Conservation (phyloP, 2,113 vertebrate genomes). For the Microtus pennsylvanicus region DNA sequence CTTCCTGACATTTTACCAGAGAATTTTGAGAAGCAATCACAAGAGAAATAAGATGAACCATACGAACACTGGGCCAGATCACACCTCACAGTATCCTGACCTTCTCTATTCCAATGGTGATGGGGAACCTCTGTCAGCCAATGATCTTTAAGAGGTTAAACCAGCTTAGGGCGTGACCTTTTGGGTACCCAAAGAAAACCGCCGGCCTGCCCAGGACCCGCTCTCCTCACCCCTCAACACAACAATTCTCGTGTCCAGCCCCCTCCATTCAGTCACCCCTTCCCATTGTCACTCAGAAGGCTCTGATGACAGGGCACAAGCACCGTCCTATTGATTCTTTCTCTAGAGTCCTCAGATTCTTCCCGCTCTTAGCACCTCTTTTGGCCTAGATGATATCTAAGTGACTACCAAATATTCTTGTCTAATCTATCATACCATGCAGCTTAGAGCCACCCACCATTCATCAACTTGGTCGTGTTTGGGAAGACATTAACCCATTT, state of each 20-base stretch:
- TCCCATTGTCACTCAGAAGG: neutral
- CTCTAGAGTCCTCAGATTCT: neutral
- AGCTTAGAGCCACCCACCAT: neutral
- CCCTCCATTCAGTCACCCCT: neutral
- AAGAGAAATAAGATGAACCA: neutral
- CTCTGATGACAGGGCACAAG: neutral
- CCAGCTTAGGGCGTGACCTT: too few relatives aligned
- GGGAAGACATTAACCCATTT: neutral
- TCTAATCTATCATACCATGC: neutral
- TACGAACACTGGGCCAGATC: neutral
- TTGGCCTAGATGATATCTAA: neutral
- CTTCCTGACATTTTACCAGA: neutral
- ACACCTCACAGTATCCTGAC: neutral
- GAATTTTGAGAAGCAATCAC: neutral
- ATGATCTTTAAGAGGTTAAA: too few relatives aligned
- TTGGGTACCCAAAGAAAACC: too few relatives aligned
- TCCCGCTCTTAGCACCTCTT: neutral
- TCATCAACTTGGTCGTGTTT: neutral
- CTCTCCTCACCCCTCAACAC: too few relatives aligned
- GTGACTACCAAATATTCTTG: neutral
- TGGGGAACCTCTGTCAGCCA: too few relatives aligned
- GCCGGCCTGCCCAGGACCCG: too few relatives aligned
- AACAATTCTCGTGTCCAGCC: neutral
- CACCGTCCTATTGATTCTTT: neutral
- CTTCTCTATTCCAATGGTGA: neutral